These are phyloP conservation scores for Drosophila busckii DNA, from an alignment of 1,140 invertebrate species.

Conservation along the genomic window DNA sequence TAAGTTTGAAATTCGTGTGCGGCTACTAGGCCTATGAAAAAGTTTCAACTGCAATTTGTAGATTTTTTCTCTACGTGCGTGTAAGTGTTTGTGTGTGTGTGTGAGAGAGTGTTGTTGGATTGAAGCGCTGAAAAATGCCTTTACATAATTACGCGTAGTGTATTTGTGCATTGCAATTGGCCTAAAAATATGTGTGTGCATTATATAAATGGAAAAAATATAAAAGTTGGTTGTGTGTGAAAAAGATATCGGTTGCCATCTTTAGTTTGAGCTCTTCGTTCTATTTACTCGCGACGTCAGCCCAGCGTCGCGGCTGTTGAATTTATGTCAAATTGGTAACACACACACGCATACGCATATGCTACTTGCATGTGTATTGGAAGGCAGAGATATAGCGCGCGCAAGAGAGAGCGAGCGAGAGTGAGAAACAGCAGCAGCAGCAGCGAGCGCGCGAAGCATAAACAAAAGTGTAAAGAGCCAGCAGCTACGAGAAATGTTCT, in stretches of 20 bases:
- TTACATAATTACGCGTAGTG: constrained; percentile 61
- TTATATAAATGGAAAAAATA: constrained; percentile 48
- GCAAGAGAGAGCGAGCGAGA: constrained; percentile 23
- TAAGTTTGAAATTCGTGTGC: constrained; percentile 37
- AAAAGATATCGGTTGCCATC: constrained; percentile 58
- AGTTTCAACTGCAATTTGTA: constrained; percentile 67
- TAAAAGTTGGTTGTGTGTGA: constrained; percentile 22
- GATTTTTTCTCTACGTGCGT: constrained; percentile 65
- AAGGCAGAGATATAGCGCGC: constrained; percentile 23
- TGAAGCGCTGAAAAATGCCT: constrained; percentile 61
- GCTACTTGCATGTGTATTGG: constrained; percentile 22
- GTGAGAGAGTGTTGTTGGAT: constrained; percentile 21
- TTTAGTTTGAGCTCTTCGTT: constrained; percentile 55
- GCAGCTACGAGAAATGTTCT: constrained; percentile 31
- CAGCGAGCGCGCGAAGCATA: constrained; percentile 56
- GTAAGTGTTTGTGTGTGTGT: constrained; percentile 9
- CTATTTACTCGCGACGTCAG: constrained; percentile 72
- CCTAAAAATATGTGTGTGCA: constrained; percentile 6
- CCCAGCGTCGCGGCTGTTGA: constrained; percentile 74
- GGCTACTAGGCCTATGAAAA: constrained; percentile 55
- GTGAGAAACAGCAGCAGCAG: constrained; percentile 66
- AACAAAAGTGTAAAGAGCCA: constrained; percentile 61
- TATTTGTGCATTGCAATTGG: constrained; percentile 6
- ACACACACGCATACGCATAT: constrained; percentile 49
- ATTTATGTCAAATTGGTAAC: constrained; percentile 77